Conservation (phyloP, 2,888 invertebrate species). For the Calliopum simillimum region DNA sequence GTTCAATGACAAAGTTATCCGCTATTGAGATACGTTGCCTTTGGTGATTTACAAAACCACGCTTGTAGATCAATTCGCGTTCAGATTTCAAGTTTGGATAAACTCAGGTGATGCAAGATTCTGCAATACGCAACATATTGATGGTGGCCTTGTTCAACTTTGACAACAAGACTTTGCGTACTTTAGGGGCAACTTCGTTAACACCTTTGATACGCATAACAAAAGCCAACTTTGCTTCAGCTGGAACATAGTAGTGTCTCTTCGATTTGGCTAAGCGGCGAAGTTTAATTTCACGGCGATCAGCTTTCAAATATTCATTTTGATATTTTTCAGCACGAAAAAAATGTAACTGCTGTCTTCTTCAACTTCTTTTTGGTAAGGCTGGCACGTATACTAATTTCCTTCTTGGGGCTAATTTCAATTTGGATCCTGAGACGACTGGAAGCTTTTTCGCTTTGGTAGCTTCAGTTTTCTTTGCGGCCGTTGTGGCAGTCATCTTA, state of each 20-base stretch:
- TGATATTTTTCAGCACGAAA: slow-evolving; percentile 97
- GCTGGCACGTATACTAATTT: slow-evolving; percentile 78
- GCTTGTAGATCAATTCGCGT: slow-evolving; percentile 95
- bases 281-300: too few relatives aligned
- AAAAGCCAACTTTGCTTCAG: slow-evolving; percentile 95
- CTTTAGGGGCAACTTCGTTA: slow-evolving; percentile 85
- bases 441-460: slow-evolving; percentile 84
- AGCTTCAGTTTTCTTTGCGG: slow-evolving; percentile 66
- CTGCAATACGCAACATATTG: slow-evolving; percentile 98
- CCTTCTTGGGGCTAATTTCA: slow-evolving; percentile 93
- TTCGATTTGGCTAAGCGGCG: too few relatives aligned
- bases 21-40: slow-evolving; percentile 89
- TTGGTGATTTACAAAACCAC: slow-evolving; percentile 93
- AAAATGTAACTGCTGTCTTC: slow-evolving; percentile 84
- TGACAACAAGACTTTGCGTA: slow-evolving; percentile 95
- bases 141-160: slow-evolving; percentile 98
- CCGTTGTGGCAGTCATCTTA: slow-evolving; percentile 66
- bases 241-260: slow-evolving; percentile 97
- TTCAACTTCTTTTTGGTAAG: slow-evolving; percentile 74
- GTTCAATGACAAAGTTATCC: slow-evolving; percentile 94
- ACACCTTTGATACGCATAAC: slow-evolving; percentile 98
- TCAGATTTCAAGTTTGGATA: slow-evolving; percentile 98
- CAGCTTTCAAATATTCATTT: too few relatives aligned
- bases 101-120: slow-evolving; percentile 97
- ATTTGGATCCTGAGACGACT: slow-evolving; percentile 96